Evolutionary conservation across 2,888 invertebrate species (phyloP), one percentile per base, ranked within the genome.

Genomic region (Neuroscelio doddi): DNA sequence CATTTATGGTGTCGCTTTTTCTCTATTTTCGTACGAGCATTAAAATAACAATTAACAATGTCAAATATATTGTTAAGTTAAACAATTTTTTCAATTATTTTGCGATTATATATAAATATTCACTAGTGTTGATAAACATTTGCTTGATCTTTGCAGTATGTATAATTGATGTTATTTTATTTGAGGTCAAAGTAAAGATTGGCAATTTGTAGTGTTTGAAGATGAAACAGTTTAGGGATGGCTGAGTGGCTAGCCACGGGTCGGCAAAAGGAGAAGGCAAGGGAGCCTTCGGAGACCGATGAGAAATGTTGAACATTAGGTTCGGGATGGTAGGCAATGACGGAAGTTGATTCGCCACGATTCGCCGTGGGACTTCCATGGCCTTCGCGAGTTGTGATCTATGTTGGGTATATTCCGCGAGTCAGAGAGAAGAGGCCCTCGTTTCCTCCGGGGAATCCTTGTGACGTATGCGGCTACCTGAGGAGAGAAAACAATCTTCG

Each of bases 401-500:
- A 83, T 82, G 78, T 75, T 73, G 74, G 73, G 78, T 79, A 76
- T 80, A 79, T 80, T 78, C 79, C 74, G 71, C 68, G 70, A 72
- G 71, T 73, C 71, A 72, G 70, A 65, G 66, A 61, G 62, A 71
- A 75, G 73, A 74, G 75, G 74, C 73, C 69, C 53, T 65, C 44
- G 69, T 57, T 72, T 75, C 62, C 82, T 77, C 78, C 36, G 69
- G 81, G 80, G 83, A 81, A 78, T 80, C 64, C 72, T 59, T 74
- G 75, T 83, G 83, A 84, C 83, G 80, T 83, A 84, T 84, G 83
- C 79, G 82, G 82, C 83, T 81, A 84, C 83, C 83, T 84, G 84
- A 82, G 81, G 82, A 82, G 83, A 82, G 82, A 83, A 83, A 83
- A 84, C 84, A 84, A 84, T 84, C 83, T 84, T 83, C 80, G 80